Evolutionary conservation across 2,888 invertebrate genomes (phyloP), one percentile per base, ranked within the genome.

Genomic region (Patella depressa): DNA sequence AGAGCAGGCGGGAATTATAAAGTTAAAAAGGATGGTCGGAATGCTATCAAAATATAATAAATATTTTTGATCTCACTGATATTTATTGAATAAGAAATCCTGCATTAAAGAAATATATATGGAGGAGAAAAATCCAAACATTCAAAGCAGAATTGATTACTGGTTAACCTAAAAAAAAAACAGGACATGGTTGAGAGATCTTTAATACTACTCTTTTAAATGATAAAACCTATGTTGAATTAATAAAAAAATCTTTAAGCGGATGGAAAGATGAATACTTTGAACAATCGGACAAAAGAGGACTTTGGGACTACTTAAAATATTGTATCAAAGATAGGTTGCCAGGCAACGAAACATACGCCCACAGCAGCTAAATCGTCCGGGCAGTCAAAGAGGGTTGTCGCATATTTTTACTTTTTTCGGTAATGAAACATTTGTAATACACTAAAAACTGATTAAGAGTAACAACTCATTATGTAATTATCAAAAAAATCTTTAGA

Each of bases 241-340:
- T 59, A 59, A 59, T 59, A n/a, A 59, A 59, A 17, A 11, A 59
- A 59, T 59, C 59, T 19, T n/a, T 59, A 59, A 17, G n/a, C 7
- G n/a, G 17, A 7, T 59, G 59, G n/a, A 59, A 59, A 59, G 59
- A n/a, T n/a, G 59, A 59, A 59, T 59, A n/a, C 19, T 19, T n/a
- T 19, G 59, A 59, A n/a, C n/a, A 15, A n/a, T 59, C 59, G 15
- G 59, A 59, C 12, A 59, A 59, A 59, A 59, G n/a, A 4, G 59
- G 59, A n/a, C n/a, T 59, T n/a, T 59, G 59, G 59, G 59, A 59
- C n/a, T 59, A 59, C n/a, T 7, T 59, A 15, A 59, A 59, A 59
- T 59, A 59, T n/a, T n/a, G n/a, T n/a, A 59, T 59, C 59, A 59
- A 59, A 59, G 12, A n/a, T n/a, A n/a, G n/a, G n/a, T n/a, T n/a